These are phyloP conservation scores for Agriotes lineatus DNA, from an alignment of 2,888 invertebrate species.

Conservation along the genomic window DNA sequence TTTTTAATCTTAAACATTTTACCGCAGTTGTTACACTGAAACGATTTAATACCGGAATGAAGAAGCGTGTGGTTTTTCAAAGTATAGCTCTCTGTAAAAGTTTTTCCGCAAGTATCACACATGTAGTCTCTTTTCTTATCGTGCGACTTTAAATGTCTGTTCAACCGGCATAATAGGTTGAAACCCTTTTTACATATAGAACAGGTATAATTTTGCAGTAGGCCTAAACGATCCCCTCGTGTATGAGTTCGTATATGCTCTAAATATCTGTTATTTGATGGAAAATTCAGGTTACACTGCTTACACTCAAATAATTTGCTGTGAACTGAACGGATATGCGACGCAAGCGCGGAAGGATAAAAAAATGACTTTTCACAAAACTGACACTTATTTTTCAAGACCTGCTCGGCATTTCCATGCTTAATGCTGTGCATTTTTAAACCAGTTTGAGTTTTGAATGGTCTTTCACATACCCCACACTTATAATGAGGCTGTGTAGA, in stretches of 20 bases:
- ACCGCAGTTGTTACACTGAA: background rate
- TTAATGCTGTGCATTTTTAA: no score
- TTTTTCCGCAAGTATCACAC: conserved; percentile 65
- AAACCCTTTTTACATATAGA: conserved; percentile 28
- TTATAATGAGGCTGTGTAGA: background rate
- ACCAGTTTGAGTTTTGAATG: background rate
- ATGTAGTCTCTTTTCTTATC: conserved; percentile 65
- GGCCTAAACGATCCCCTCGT: no score
- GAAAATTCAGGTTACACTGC: conserved; percentile 41
- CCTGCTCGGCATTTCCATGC: no score
- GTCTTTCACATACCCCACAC: background rate
- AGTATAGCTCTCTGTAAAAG: conserved; percentile 66
- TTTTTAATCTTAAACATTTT: background rate
- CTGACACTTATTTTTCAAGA: background rate
- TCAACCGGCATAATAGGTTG: background rate
- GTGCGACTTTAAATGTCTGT: background rate
- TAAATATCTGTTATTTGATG: no score
- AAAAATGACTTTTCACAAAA: background rate
- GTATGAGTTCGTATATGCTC: no score
- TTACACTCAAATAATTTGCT: conserved; percentile 54
- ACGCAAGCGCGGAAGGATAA: no score
- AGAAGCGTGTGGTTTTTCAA: conserved; percentile 30
- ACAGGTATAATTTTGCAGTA: conserved; percentile 31
- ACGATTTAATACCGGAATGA: conserved; percentile 19
- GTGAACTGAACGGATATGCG: no score